Percentiles rank a stretch among this genome's conserved stretches.
Evolutionary conservation across 2,888 invertebrate genomes (phyloP).

Genomic region (Drosophila setosimentum): DNA sequence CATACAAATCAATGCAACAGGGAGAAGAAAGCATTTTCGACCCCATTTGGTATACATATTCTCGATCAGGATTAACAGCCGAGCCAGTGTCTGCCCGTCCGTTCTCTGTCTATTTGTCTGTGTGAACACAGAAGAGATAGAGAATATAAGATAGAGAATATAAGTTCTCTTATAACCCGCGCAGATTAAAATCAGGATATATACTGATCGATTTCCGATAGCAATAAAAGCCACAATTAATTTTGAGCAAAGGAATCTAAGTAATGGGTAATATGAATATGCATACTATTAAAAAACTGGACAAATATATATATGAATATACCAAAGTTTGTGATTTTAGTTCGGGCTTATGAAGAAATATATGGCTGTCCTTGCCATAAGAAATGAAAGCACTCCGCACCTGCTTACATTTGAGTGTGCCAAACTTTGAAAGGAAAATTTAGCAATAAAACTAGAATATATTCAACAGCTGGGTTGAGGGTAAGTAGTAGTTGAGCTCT

Average conservation of each 20-base stretch:
- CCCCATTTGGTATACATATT: background rate
- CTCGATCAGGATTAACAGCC: background rate
- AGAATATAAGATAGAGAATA: background rate
- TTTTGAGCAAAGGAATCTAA: background rate
- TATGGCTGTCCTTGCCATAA: background rate
- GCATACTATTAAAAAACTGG: background rate
- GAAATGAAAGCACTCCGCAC: background rate
- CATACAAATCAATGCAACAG: background rate
- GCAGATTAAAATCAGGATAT: background rate
- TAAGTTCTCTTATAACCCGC: background rate
- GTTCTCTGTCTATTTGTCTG: background rate
- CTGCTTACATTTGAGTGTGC: background rate
- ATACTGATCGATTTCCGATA: background rate
- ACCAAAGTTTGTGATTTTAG: background rate
- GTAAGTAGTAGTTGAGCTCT: background rate
- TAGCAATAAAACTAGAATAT: background rate
- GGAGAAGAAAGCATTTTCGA: background rate
- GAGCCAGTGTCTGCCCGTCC: background rate
- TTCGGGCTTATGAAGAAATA: background rate
- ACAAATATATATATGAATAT: background rate
- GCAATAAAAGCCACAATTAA: background rate
- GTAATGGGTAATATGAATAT: background rate
- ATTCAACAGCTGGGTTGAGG: background rate
- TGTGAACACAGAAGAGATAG: background rate
- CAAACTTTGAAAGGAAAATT: background rate